Conservation (phyloP, 2,797 vertebrate genomes). For the Tympanoctomys barrerae region DNA sequence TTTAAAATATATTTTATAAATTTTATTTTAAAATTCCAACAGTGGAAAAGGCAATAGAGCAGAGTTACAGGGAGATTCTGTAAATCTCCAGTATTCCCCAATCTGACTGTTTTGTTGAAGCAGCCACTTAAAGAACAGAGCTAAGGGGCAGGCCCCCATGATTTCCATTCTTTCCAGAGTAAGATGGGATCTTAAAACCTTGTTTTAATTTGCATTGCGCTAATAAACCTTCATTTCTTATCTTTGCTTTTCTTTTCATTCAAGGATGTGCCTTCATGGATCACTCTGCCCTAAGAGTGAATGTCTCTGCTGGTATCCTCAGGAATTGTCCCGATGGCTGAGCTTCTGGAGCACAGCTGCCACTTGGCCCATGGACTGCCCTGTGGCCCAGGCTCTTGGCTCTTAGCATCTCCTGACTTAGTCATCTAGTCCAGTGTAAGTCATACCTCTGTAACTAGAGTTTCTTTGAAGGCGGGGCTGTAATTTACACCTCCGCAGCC, state of each 20-base stretch:
- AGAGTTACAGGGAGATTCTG: no score
- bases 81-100: no score
- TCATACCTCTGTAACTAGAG: background rate
- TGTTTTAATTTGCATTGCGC: background rate
- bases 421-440: background rate
- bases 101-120: no score
- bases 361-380: background rate
- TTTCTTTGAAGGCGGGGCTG: background rate
- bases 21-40: no score
- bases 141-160: no score
- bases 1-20: no score
- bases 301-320: background rate
- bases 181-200: background rate
- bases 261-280: background rate
- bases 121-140: no score
- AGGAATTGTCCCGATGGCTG: background rate
- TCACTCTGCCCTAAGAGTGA: background rate
- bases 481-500: constrained; percentile 7
- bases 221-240: background rate
- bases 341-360: constrained; percentile 8
- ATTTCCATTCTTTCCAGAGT: background rate
- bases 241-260: background rate
- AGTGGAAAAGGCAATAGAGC: no score
- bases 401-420: constrained; percentile 8
- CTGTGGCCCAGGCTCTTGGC: constrained; percentile 36